Percentiles rank a stretch among this genome's conserved stretches.
These are phyloP conservation scores for Vannuccia rotundouncinata DNA, from an alignment of 2,888 invertebrate species.

Conservation along the genomic window DNA sequence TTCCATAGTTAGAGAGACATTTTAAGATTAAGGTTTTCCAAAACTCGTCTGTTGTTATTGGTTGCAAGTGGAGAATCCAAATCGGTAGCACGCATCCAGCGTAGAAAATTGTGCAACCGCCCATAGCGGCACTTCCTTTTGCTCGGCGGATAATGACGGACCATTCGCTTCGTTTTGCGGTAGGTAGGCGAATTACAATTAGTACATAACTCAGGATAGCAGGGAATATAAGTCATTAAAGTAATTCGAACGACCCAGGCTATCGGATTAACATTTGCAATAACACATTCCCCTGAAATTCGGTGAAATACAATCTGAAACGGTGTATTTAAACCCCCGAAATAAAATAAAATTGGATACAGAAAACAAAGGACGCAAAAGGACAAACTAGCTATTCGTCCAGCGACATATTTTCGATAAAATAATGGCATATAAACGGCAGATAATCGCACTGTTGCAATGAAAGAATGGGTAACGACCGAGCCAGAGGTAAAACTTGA, in stretches of 20 bases:
- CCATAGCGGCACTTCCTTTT: neutral
- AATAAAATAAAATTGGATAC: neutral
- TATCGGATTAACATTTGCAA: neutral
- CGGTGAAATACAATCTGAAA: neutral
- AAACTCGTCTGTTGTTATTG: neutral
- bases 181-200: neutral
- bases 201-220: neutral
- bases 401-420: neutral
- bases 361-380: neutral
- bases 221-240: neutral
- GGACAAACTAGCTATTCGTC: neutral
- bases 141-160: neutral
- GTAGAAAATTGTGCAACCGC: neutral
- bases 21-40: neutral
- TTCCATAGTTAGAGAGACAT: neutral
- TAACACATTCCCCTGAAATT: neutral
- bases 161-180: neutral
- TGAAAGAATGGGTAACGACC: neutral
- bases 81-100: neutral
- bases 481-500: neutral
- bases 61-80: neutral
- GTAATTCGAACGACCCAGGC: neutral
- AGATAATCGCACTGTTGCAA: neutral
- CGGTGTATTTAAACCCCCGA: neutral
- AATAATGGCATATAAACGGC: neutral